A percentile compares a stretch with the other conserved stretches of the same genome.
Conservation (phyloP, 1,140 invertebrate species). For the Temnothorax nylanderi region DNA sequence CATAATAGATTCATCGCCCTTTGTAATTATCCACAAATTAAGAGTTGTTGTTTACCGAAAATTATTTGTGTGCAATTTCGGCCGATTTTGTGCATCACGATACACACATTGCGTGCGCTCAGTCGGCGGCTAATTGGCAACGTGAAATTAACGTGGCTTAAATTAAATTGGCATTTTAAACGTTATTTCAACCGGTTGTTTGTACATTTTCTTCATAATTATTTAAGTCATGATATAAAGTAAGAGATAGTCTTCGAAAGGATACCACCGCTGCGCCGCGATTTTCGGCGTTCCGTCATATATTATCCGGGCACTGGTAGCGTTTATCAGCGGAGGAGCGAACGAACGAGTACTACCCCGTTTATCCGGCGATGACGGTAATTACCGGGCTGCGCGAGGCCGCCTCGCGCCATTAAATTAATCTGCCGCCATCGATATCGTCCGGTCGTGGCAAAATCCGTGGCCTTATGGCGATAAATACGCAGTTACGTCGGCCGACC, state of each 20-base stretch:
- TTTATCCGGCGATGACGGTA: constrained; percentile 52
- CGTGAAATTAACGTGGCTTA: constrained; percentile 38
- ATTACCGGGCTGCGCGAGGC: constrained; percentile 46
- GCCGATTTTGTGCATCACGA: not conserved
- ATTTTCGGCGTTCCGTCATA: constrained; percentile 32
- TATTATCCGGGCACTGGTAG: constrained; percentile 7
- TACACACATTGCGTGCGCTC: not conserved
- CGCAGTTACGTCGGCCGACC: constrained; percentile 2
- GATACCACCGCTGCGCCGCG: not conserved
- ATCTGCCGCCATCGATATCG: constrained; percentile 60
- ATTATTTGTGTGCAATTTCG: constrained; percentile 10
- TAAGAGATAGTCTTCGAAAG: not conserved
- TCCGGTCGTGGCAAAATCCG: constrained; percentile 34
- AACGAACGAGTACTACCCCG: constrained; percentile 19
- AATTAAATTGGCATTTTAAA: constrained; percentile 52
- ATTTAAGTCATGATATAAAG: constrained; percentile 10
- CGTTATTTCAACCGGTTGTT: not conserved
- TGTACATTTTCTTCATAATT: not conserved
- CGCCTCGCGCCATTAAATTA: constrained; percentile 62
- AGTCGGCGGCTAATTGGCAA: constrained; percentile 29
- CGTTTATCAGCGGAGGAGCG: constrained; percentile 23
- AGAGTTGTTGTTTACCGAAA: not conserved
- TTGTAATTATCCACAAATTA: constrained; percentile 26
- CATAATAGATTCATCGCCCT: not conserved
- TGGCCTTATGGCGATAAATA: constrained; percentile 42